These are phyloP conservation scores for Fulica atra DNA, from an alignment of 2,113 vertebrate genomes.

Conservation along the genomic window DNA sequence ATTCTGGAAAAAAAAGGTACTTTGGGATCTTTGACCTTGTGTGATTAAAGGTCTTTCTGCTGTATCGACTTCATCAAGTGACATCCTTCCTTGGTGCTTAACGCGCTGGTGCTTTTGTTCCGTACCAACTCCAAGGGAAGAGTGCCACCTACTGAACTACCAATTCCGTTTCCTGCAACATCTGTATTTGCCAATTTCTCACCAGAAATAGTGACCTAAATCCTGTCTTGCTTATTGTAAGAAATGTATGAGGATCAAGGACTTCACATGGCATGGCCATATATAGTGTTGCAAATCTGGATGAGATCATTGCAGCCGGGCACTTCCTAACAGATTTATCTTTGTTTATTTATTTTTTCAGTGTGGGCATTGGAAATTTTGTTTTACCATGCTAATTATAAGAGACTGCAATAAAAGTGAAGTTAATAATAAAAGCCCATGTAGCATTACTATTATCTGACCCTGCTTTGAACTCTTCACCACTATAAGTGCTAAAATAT, in stretches of 20 bases:
- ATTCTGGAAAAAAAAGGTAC: not conserved
- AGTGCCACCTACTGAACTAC: conserved; percentile 62
- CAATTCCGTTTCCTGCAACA: not conserved
- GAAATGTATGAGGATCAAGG: not conserved
- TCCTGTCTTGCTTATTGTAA: not conserved
- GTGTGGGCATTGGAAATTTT: not conserved
- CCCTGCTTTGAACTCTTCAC: conserved; percentile 28
- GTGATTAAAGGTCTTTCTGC: not conserved
- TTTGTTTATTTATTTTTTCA: not conserved
- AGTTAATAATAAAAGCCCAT: not conserved
- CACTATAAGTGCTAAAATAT: not conserved
- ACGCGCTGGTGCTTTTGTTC: not conserved
- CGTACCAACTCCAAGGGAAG: conserved; percentile 41
- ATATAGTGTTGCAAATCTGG: not conserved
- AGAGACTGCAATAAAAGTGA: not conserved
- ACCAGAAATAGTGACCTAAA: not conserved
- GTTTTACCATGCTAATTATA: not conserved
- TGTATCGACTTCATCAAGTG: not conserved
- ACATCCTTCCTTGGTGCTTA: not conserved
- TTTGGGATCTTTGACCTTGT: not conserved
- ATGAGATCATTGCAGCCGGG: not conserved
- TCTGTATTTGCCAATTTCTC: not conserved
- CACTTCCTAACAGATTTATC: not conserved
- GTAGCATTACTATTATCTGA: not conserved
- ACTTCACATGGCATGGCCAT: fast-evolving